Conservation (phyloP, 2,888 invertebrate species). For the Cryptosula pallasiana region DNA sequence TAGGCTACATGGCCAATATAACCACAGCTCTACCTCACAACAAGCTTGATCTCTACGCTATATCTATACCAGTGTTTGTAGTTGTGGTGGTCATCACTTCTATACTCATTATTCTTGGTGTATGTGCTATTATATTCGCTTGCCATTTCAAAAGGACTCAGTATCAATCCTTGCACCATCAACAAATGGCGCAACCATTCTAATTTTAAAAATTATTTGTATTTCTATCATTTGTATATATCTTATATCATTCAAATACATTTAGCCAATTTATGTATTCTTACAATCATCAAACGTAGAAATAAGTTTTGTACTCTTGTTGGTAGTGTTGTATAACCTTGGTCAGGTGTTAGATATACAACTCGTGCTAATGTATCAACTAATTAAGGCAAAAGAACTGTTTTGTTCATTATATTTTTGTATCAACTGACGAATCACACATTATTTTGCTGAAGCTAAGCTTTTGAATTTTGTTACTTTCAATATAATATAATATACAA, state of each 20-base stretch:
- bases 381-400: no score
- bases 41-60: not conserved
- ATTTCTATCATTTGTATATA: not conserved
- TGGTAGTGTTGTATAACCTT: no score
- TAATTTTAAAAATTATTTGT: not conserved
- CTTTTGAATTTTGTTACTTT: no score
- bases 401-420: no score
- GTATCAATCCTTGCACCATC: not conserved
- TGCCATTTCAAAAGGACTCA: not conserved
- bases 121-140: not conserved
- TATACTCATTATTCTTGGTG: not conserved
- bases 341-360: no score
- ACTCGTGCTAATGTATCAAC: no score
- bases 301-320: no score
- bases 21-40: conserved; percentile 30
- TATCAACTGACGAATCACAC: no score
- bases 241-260: not conserved
- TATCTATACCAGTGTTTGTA: not conserved
- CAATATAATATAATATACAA: no score
- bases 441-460: no score
- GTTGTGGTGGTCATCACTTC: not conserved
- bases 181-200: not conserved
- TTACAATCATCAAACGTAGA: no score
- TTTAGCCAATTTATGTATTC: no score
- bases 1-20: conserved; percentile 56